Conservation (phyloP, 2,888 invertebrate species). For the Rosalia funebris region DNA sequence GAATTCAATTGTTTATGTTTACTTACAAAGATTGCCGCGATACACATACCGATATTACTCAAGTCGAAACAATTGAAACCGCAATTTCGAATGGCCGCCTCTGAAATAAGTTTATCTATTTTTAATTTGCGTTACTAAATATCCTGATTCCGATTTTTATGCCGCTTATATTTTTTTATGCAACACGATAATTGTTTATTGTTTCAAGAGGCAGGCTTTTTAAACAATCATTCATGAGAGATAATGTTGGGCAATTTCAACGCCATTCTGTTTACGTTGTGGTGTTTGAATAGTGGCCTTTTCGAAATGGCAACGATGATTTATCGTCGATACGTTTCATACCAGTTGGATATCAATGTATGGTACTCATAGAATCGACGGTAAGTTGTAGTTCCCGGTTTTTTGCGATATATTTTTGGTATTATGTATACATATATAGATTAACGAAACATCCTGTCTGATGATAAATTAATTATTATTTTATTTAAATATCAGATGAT, state of each 20-base stretch:
- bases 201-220: constrained; percentile 40
- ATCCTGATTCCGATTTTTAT: constrained; percentile 49
- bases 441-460: too few species aligned
- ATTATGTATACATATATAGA: too few species aligned
- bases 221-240: constrained; percentile 43
- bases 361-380: too few species aligned
- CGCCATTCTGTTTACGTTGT: constrained; percentile 28
- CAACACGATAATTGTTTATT: constrained; percentile 49
- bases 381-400: too few species aligned
- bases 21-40: constrained; percentile 36
- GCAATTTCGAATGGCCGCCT: constrained; percentile 34
- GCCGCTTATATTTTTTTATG: constrained; percentile 44
- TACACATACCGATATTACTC: constrained; percentile 39
- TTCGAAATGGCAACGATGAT: constrained; percentile 4
- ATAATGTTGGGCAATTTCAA: constrained; percentile 37
- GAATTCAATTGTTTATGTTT: constrained; percentile 25
- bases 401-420: too few species aligned
- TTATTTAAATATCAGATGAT: too few species aligned
- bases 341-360: constrained; percentile 3
- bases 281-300: constrained; percentile 1
- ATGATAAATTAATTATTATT: too few species aligned
- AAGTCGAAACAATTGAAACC: constrained; percentile 47
- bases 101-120: constrained; percentile 51
- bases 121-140: constrained; percentile 56
- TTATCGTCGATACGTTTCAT: constrained; percentile 9